Evolutionary conservation across 2,113 vertebrate genomes (phyloP).

Genomic region (Bos indicus): DNA sequence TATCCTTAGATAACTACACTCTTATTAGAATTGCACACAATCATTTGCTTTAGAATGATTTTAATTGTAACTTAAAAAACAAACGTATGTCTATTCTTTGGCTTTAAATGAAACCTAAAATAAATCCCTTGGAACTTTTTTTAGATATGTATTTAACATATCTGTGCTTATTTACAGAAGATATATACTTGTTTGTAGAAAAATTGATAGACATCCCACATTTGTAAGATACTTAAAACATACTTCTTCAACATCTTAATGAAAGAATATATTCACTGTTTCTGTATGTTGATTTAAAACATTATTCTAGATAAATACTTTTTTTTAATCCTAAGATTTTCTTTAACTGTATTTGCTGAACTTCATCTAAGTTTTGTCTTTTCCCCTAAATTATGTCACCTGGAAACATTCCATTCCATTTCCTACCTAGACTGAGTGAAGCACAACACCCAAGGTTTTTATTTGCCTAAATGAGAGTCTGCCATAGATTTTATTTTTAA

Average conservation of each 20-base stretch:
- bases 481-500: slow-evolving; percentile 36
- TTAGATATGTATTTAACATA: not conserved
- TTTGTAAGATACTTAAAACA: not conserved
- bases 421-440: slow-evolving; percentile 23
- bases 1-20: not conserved
- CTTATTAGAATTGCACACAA: slow-evolving; percentile 12
- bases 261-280: not conserved
- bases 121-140: not conserved
- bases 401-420: slow-evolving; percentile 44
- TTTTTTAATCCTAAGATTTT: not conserved
- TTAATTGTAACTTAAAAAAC: slow-evolving; percentile 25
- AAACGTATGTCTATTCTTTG: not conserved
- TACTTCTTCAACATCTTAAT: not conserved
- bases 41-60: slow-evolving; percentile 33
- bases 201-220: not conserved
- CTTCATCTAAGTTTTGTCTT: slow-evolving; percentile 43
- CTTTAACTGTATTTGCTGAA: slow-evolving; percentile 26
- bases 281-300: not conserved
- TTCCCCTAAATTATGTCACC: not conserved
- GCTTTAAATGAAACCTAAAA: slow-evolving; percentile 13
- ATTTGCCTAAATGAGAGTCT: slow-evolving; percentile 33
- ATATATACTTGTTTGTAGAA: not conserved
- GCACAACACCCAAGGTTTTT: slow-evolving; percentile 1
- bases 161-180: slow-evolving; percentile 15
- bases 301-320: not conserved